phyloP scores from a whole-genome alignment of 2,888 invertebrate species.

The Machimus atricapillus region DNA sequence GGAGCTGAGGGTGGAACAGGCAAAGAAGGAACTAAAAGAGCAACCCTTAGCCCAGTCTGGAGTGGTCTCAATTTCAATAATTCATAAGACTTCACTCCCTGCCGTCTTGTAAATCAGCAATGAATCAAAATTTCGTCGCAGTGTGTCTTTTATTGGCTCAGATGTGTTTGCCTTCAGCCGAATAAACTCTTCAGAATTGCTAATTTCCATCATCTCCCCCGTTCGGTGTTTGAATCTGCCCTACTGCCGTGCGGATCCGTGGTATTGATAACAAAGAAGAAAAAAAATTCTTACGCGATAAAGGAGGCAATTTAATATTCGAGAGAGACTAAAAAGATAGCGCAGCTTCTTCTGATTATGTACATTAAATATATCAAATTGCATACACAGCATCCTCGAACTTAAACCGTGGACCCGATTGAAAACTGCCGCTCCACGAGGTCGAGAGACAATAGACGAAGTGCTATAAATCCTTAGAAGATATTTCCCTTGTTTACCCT shows the following conservation, averaged over 20 bases:
- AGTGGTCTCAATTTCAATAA: slow-evolving; percentile 29
- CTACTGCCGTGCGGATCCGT: neutral
- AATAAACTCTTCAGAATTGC: slow-evolving; percentile 7
- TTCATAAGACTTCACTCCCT: slow-evolving; percentile 28
- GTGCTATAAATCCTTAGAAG: neutral
- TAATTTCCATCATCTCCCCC: neutral
- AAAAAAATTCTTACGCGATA: neutral
- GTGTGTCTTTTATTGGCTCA: slow-evolving; percentile 35
- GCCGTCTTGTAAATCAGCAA: slow-evolving; percentile 35
- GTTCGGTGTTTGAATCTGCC: neutral
- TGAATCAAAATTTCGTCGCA: slow-evolving; percentile 37
- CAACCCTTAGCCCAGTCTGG: neutral
- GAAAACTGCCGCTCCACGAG: neutral
- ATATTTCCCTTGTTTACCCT: neutral
- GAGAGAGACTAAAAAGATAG: neutral
- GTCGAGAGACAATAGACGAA: neutral
- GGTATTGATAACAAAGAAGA: neutral
- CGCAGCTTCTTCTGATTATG: neutral
- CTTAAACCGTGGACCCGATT: neutral
- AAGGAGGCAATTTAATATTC: neutral
- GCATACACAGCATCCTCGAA: neutral
- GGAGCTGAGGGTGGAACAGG: neutral
- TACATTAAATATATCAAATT: neutral
- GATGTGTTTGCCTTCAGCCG: slow-evolving; percentile 18
- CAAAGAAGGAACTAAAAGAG: slow-evolving; percentile 2